Evolutionary conservation across 1,140 invertebrate species (phyloP), one percentile per base, ranked within the genome.

Genomic region (Pogonus chalceus): DNA sequence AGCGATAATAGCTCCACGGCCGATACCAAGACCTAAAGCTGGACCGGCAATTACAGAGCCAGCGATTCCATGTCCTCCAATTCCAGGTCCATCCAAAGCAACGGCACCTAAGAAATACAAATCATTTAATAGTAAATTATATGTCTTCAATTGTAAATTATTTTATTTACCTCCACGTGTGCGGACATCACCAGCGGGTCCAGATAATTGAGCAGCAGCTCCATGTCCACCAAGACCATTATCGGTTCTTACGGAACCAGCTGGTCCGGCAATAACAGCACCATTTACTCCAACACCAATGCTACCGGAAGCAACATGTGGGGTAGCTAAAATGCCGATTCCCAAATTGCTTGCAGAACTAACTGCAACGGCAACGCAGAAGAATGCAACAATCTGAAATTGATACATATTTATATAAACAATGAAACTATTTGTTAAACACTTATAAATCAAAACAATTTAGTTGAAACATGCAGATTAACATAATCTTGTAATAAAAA

Each of bases 121-220:
- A n/a, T n/a, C n/a, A n/a, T n/a, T n/a, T n/a, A n/a, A n/a, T n/a
- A n/a, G n/a, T n/a, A n/a, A n/a, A n/a, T n/a, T n/a, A n/a, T n/a
- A n/a, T n/a, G n/a, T n/a, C n/a, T n/a, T n/a, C n/a, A n/a, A n/a
- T n/a, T n/a, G n/a, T n/a, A n/a, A n/a, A n/a, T n/a, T n/a, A n/a
- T n/a, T n/a, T n/a, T n/a, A n/a, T n/a, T n/a, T n/a, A n/a, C 37
- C 37, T 9, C 37, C 37, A 12, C 9, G 3, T 4, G 37, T 43
- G 18, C 37, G 37, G 37, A 43, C 37, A 43, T 43, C 37, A 12
- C 37, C 37, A 43, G 37, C 37, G 37, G 37, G 37, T 43, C 37
- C 37, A 18, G 37, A 43, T 4, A 43, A 16, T 7, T 10, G 3
- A 16, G 37, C 37, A 43, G 7, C 37, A 43, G 37, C 37, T 12